Percentiles rank a stretch among this genome's conserved stretches.
Evolutionary conservation across 2,888 invertebrate genomes (phyloP).

Genomic region (Drosophila paramelanica): DNA sequence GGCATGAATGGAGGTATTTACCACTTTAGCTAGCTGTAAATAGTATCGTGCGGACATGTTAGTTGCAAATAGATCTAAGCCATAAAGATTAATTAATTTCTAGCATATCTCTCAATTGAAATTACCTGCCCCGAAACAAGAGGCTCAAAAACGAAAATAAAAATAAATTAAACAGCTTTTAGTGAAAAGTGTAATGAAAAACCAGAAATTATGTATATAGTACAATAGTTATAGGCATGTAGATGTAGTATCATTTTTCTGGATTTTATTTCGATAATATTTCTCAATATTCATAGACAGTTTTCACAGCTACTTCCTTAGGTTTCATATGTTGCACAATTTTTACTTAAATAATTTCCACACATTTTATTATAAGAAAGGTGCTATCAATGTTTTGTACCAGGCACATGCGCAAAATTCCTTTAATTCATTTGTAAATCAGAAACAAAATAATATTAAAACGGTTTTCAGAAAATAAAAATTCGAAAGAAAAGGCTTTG

Average conservation of each 20-base stretch:
- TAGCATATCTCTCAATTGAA: constrained; percentile 53
- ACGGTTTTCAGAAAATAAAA: constrained; percentile 67
- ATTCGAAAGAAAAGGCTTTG: constrained; percentile 84
- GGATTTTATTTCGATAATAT: constrained; percentile 6
- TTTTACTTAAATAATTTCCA: constrained; percentile 23
- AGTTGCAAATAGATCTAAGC: constrained; percentile 42
- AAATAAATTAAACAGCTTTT: constrained; percentile 19
- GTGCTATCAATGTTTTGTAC: constrained; percentile 71
- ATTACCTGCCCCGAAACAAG: constrained; percentile 35
- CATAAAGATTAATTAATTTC: constrained; percentile 37
- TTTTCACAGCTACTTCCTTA: constrained; percentile 34
- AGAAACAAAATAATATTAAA: constrained; percentile 14
- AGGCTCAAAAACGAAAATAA: constrained; percentile 49
- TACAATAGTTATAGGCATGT: constrained; percentile 48
- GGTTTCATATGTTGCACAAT: constrained; percentile 51
- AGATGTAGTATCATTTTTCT: constrained; percentile 2
- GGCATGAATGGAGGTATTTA: constrained; percentile 54
- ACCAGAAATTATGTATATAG: constrained; percentile 54
- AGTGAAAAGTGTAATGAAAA: not conserved
- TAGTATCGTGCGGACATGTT: constrained; percentile 39
- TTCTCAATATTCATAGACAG: constrained; percentile 20
- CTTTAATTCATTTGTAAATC: constrained; percentile 21
- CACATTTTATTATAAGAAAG: constrained; percentile 48
- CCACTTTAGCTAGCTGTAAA: constrained; percentile 65
- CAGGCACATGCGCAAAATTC: constrained; percentile 34